A percentile compares a stretch with the other conserved stretches of the same genome.
Conservation (phyloP, 2,888 invertebrate genomes). For the Hoplodrina ambigua region DNA sequence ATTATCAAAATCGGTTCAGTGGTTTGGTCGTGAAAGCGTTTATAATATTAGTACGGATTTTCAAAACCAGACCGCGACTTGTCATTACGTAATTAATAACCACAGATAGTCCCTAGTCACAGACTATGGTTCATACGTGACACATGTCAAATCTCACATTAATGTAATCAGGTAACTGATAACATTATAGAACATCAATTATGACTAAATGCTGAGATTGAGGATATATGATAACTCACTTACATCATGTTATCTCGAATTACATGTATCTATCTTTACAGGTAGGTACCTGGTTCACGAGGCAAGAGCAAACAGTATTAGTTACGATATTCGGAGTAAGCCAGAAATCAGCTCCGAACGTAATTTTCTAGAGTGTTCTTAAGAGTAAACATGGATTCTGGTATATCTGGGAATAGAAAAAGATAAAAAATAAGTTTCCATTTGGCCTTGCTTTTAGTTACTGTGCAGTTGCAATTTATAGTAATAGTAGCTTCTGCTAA, state of each 20-base stretch:
- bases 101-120: background rate
- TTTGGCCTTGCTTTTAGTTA: slow-evolving; percentile 5
- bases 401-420: background rate
- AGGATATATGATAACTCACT: slow-evolving; percentile 28
- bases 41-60: no score
- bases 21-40: no score
- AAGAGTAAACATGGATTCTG: slow-evolving; percentile 10
- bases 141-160: slow-evolving; percentile 14
- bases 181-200: slow-evolving; percentile 40
- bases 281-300: slow-evolving; percentile 9
- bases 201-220: slow-evolving; percentile 33
- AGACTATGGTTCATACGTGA: slow-evolving; percentile 12
- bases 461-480: slow-evolving; percentile 1
- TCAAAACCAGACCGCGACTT: no score
- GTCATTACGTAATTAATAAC: no score
- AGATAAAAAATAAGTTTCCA: background rate
- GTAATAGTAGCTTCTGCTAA: background rate
- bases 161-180: slow-evolving; percentile 41
- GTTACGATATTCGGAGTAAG: slow-evolving; percentile 27
- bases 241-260: slow-evolving; percentile 8
- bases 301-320: slow-evolving; percentile 21
- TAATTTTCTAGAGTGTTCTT: slow-evolving; percentile 47
- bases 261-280: slow-evolving; percentile 17
- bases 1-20: no score
- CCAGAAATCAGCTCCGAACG: slow-evolving; percentile 21